Evolutionary conservation across 2,113 vertebrate genomes (phyloP), one percentile per base, ranked within the genome.

Genomic region (Thomomys bottae): DNA sequence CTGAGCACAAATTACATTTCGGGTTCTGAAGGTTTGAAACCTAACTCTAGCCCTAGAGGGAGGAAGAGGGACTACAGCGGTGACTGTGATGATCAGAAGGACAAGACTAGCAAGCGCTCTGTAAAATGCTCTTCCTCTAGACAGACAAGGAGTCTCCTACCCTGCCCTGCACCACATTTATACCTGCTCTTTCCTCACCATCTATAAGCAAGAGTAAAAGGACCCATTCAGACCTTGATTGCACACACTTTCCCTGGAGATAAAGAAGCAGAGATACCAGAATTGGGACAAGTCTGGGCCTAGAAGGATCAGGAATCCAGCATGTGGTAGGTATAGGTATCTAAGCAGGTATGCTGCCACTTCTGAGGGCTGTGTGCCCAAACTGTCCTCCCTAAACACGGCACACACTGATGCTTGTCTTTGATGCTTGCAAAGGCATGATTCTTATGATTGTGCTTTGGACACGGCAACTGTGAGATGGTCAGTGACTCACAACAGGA

Each of bases 321-420:
- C 17, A 14, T 9, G 0, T 30, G 54, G 36, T 20, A 20, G 8
- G 30, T 34, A 10, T 9, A 2, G 28, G 15, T 6, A 49, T 0
- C 3, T 15, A 1, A 36, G 28, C 17, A 4, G 15, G 30, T 21
- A 36, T 0, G 26, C 20, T 11, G 32, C 30, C 11, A 2, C 32
- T 72, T 67, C 40, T 18, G 12, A 45, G 38, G 30, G 12, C 6
- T 76, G 8, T 66, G n/a, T 78, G 15, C 54, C 24, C 32, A 63
- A 30, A 80, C 57, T 54, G 26, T 18, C 17, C n/a, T 73, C 40
- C 32, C 12, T 2, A 34, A 86, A 42, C 5, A 28, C 11, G 11
- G 18, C 59, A 45, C 20, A 4, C 17, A 11, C 2, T 12, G 36
- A 9, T 8, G 34, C 63, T 64, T 45, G 38, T 30, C n/a, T 68